Evolutionary conservation across 2,888 invertebrate genomes (phyloP).

Genomic region (Folsomia candida): DNA sequence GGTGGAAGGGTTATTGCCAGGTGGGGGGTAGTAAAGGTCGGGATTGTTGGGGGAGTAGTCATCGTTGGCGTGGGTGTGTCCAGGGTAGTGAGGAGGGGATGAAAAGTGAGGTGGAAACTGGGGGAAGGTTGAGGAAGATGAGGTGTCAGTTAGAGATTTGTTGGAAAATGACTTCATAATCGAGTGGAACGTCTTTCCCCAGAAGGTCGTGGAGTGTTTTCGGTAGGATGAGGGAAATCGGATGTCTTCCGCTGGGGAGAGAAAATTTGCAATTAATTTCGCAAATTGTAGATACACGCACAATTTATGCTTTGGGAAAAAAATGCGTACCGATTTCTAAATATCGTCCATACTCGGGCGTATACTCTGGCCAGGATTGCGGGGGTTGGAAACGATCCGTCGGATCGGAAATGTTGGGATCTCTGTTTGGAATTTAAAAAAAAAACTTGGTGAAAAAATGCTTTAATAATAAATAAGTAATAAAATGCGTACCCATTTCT

Average conservation of each 20-base stretch:
- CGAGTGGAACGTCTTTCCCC: slow-evolving; percentile 38
- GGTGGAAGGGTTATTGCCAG: slow-evolving; percentile 1
- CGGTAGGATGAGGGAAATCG: slow-evolving; percentile 42
- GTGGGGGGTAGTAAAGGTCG: background rate
- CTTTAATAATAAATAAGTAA: background rate
- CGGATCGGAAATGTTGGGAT: slow-evolving; percentile 44
- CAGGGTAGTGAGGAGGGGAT: background rate
- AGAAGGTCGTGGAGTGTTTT: slow-evolving; percentile 32
- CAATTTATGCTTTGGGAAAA: background rate
- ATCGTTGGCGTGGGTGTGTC: background rate
- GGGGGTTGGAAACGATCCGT: slow-evolving; percentile 30
- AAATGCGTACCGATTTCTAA: slow-evolving; percentile 40
- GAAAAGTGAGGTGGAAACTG: slow-evolving; percentile 22
- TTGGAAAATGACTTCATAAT: slow-evolving; percentile 41
- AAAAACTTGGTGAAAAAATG: background rate
- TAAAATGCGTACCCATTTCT: slow-evolving; percentile 38
- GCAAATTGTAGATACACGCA: no score
- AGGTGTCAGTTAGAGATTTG: slow-evolving; percentile 13
- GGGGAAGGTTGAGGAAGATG: slow-evolving; percentile 8
- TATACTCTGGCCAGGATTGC: slow-evolving; percentile 44
- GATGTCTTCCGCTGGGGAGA: slow-evolving; percentile 45
- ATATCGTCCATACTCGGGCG: slow-evolving; percentile 37
- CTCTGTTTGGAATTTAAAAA: slow-evolving; percentile 26
- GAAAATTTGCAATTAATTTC: no score
- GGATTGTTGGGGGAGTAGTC: background rate